phyloP scores from a whole-genome alignment of 1,140 invertebrate species.

The Popillia japonica region DNA sequence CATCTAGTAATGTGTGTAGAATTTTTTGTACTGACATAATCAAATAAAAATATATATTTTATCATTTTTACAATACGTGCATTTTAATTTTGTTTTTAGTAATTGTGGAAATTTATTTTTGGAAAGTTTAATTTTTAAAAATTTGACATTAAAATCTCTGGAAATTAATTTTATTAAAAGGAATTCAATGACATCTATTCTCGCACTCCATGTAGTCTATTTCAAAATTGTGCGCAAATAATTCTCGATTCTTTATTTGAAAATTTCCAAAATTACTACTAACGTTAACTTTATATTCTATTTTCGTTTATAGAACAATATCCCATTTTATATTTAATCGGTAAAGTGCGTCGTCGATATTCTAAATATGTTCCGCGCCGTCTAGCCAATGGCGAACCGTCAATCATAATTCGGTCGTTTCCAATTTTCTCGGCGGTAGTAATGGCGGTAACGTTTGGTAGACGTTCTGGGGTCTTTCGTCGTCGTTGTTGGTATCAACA shows the following conservation, averaged over 20 bases:
- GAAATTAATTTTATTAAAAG: background rate
- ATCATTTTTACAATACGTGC: too few relatives aligned
- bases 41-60: too few relatives aligned
- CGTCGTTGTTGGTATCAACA: background rate
- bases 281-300: background rate
- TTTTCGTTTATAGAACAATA: background rate
- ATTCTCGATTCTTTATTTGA: background rate
- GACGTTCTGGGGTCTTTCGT: slow-evolving; percentile 60
- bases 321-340: slow-evolving; percentile 20
- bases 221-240: background rate
- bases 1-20: too few relatives aligned
- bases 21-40: too few relatives aligned
- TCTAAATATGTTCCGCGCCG: background rate
- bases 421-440: slow-evolving; percentile 78
- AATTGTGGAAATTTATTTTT: too few relatives aligned
- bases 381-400: slow-evolving; percentile 39
- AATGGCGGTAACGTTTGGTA: slow-evolving; percentile 72
- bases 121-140: too few relatives aligned
- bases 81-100: too few relatives aligned
- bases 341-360: background rate
- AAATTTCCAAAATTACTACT: background rate
- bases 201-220: background rate
- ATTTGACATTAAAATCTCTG: background rate
- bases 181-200: background rate
- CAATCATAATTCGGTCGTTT: slow-evolving; percentile 80